Evolutionary conservation across 2,113 vertebrate genomes (phyloP).

Genomic region (Brachypteracias leptosomus): DNA sequence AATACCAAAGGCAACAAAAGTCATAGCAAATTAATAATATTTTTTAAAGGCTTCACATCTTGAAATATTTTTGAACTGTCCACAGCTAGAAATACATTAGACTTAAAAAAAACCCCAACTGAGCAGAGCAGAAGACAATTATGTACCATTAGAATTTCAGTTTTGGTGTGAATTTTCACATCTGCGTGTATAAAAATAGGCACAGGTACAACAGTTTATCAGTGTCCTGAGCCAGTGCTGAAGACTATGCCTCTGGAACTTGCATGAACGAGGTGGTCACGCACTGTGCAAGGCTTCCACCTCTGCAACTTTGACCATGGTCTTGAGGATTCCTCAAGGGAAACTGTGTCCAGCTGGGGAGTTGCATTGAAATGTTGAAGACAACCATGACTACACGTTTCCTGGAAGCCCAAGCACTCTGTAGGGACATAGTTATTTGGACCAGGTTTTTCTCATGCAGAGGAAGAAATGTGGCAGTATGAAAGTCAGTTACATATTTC

Average conservation of each 20-base stretch:
- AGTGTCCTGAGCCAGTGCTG: background rate
- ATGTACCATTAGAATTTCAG: background rate
- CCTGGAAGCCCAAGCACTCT: background rate
- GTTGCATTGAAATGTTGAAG: background rate
- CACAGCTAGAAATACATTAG: background rate
- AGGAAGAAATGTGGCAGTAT: background rate
- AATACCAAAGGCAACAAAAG: background rate
- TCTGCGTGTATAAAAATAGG: background rate
- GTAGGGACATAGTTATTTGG: background rate
- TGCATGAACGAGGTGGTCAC: background rate
- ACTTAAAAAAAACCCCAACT: background rate
- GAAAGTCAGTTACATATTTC: background rate
- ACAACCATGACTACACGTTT: background rate
- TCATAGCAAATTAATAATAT: background rate
- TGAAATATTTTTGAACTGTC: background rate
- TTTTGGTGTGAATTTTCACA: background rate
- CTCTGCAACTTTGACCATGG: background rate
- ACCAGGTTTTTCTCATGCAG: background rate
- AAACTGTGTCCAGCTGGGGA: background rate
- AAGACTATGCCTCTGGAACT: background rate
- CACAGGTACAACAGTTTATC: fast-evolving
- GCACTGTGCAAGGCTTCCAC: background rate
- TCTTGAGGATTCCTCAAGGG: background rate
- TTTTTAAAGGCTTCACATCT: background rate
- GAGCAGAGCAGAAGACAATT: background rate